These are phyloP conservation scores for Arge pagana DNA, from an alignment of 2,888 invertebrate genomes.

Conservation along the genomic window DNA sequence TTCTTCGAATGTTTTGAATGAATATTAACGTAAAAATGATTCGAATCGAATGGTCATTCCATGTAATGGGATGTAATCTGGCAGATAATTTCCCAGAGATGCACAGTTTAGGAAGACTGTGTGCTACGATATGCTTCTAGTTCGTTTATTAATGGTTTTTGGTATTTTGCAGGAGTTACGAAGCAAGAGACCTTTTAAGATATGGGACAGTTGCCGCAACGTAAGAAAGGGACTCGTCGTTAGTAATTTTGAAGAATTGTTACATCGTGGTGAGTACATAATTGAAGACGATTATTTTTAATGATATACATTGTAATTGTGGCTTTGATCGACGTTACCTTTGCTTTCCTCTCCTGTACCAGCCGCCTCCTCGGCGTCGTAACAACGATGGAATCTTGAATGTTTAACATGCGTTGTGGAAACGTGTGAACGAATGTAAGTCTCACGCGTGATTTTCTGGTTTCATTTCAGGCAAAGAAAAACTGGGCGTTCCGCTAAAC, in stretches of 20 bases:
- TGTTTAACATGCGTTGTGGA: background rate
- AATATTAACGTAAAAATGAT: too few species aligned
- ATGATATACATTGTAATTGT: too few species aligned
- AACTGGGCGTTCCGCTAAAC: constrained; percentile 82
- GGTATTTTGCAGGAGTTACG: constrained; percentile 87
- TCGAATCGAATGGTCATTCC: too few species aligned
- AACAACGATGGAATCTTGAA: background rate
- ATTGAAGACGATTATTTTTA: too few species aligned
- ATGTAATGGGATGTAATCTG: too few species aligned
- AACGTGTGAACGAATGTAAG: too few species aligned
- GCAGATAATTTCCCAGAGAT: too few species aligned
- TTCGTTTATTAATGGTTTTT: too few species aligned
- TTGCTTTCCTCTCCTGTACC: background rate
- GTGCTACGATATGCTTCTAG: too few species aligned
- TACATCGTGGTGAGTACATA: constrained; percentile 71
- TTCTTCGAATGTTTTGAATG: too few species aligned
- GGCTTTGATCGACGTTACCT: too few species aligned
- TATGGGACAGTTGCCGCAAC: constrained; percentile 95
- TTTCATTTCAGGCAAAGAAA: constrained; percentile 75
- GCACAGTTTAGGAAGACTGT: too few species aligned
- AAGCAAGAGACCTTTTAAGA: constrained; percentile 95
- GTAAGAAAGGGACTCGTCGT: constrained; percentile 92
- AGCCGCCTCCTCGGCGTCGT: background rate
- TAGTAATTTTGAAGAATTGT: constrained; percentile 86
- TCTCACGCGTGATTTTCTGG: background rate